Evolutionary conservation across 2,888 invertebrate species (phyloP).

Genomic region (Pollenia amentaria): DNA sequence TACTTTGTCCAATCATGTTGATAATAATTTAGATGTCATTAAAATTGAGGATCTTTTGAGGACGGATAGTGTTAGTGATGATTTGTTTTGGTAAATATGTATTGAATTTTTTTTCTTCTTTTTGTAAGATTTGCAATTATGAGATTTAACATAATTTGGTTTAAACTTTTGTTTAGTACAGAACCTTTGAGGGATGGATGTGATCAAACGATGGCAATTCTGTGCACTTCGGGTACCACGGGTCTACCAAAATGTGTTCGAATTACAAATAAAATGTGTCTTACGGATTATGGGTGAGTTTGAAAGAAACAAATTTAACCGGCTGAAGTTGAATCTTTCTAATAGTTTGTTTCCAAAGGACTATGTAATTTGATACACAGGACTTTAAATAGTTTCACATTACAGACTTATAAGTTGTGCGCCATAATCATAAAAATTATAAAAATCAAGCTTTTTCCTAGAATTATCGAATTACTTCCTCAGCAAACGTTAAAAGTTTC

Average conservation of each 20-base stretch:
- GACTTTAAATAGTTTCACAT: too few relatives aligned
- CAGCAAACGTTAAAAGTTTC: too few relatives aligned
- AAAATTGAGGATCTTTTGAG: constrained; percentile 14
- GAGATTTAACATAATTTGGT: background rate
- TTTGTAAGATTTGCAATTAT: background rate
- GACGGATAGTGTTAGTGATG: background rate
- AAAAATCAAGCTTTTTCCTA: too few relatives aligned
- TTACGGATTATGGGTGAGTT: constrained; percentile 39
- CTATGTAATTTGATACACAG: too few relatives aligned
- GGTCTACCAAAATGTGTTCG: constrained; percentile 80
- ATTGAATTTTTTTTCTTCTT: background rate
- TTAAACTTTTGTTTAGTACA: constrained; percentile 33
- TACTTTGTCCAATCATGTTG: constrained; percentile 29
- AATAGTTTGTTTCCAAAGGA: background rate
- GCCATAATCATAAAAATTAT: too few relatives aligned
- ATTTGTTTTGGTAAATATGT: constrained; percentile 28
- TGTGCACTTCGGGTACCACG: constrained; percentile 81
- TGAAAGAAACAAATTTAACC: background rate
- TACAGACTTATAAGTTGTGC: too few relatives aligned
- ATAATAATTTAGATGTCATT: constrained; percentile 8
- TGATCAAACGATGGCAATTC: constrained; percentile 77
- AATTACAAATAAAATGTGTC: constrained; percentile 45
- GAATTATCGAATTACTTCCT: too few relatives aligned
- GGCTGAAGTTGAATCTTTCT: background rate
- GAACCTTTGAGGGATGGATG: constrained; percentile 65